These are phyloP conservation scores for Brienomyrus brachyistius DNA, from an alignment of 2,113 vertebrate species.

Conservation along the genomic window DNA sequence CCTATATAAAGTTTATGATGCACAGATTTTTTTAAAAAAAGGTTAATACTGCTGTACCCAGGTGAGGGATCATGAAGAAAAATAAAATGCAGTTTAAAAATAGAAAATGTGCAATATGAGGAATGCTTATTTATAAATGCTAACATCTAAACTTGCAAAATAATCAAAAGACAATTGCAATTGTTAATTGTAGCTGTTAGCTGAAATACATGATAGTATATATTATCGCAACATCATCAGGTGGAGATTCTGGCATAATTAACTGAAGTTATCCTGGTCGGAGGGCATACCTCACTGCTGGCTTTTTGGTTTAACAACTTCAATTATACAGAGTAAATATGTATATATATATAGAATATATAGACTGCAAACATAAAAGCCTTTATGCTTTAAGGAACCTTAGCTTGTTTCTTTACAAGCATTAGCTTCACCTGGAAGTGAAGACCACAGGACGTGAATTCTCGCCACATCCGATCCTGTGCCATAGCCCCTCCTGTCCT, in stretches of 20 bases:
- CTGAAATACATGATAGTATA: not conserved
- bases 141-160: not conserved
- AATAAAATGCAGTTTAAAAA: not conserved
- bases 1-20: too few relatives aligned
- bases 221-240: too few relatives aligned
- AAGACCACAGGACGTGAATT: not conserved
- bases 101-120: not conserved
- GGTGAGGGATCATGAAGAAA: not conserved
- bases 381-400: not conserved
- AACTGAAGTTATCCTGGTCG: not conserved
- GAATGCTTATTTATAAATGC: not conserved
- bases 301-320: not conserved
- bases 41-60: too few relatives aligned
- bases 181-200: not conserved
- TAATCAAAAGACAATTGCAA: not conserved
- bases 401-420: not conserved
- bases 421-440: not conserved
- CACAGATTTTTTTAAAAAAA: too few relatives aligned
- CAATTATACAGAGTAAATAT: not conserved
- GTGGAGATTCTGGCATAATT: too few relatives aligned
- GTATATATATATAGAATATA: not conserved
- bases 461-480: not conserved
- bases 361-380: not conserved
- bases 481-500: not conserved
- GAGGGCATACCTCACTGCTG: not conserved